Evolutionary conservation across 1,140 invertebrate species (phyloP).

Genomic region (Drosophila kikkawai): DNA sequence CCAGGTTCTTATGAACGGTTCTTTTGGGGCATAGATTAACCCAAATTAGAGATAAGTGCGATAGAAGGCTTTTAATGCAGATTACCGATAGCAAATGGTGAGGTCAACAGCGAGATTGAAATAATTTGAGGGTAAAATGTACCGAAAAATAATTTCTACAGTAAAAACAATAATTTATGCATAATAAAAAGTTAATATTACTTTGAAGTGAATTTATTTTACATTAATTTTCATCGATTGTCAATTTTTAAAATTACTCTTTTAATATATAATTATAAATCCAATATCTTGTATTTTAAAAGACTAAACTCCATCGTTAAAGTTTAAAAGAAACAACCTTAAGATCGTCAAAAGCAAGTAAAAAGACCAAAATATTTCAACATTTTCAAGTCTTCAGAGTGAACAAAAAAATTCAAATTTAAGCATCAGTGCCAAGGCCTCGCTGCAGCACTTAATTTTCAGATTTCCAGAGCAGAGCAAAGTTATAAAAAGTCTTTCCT

Average conservation of each 20-base stretch:
- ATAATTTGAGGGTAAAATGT: constrained; percentile 4
- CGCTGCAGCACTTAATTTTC: constrained; percentile 22
- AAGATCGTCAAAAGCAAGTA: background rate
- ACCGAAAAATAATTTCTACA: background rate
- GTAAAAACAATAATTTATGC: background rate
- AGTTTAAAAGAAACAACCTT: constrained; percentile 7
- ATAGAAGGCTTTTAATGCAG: constrained; percentile 27
- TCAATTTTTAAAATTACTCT: background rate
- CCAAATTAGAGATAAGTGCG: constrained; percentile 48
- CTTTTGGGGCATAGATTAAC: constrained; percentile 54
- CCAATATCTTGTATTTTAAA: background rate
- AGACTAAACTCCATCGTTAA: background rate
- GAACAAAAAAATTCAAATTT: constrained; percentile 19
- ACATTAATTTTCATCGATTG: background rate
- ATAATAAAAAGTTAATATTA: background rate
- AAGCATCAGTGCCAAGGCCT: constrained; percentile 36
- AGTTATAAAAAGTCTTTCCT: constrained; percentile 41
- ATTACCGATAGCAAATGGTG: constrained; percentile 25
- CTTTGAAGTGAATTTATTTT: too few species aligned
- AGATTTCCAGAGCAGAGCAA: constrained; percentile 13
- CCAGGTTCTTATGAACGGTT: constrained; percentile 28
- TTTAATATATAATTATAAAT: background rate
- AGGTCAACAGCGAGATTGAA: constrained; percentile 10
- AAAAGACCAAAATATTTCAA: constrained; percentile 22
- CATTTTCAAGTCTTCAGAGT: constrained; percentile 8